Evolutionary conservation across 2,888 invertebrate species (phyloP), one percentile per base, ranked within the genome.

Genomic region (Tethea ocularis): DNA sequence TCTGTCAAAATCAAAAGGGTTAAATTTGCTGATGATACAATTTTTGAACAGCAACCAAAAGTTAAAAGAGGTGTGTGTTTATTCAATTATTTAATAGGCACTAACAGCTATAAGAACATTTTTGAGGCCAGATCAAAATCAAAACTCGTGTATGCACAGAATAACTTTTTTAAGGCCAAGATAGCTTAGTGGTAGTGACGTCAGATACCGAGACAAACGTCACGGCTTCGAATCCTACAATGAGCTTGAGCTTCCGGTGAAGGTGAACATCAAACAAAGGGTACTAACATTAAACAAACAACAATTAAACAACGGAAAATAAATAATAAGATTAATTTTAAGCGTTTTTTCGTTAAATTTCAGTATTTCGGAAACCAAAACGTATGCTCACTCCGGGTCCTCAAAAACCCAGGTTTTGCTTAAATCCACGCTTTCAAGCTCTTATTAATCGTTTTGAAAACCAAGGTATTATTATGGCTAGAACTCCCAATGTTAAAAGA

Each of bases 301-400:
- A 36, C 1, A 36, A 36, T 4, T 15, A 36, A 15, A 15, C 15
- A 38, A 38, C n/a, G n/a, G 10, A 38, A n/a, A n/a, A 5, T 5
- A 10, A n/a, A 38, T n/a, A 38, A n/a, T 15, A 15, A 51, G 17
- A 15, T 20, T 15, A 24, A 36, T 10, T 29, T 29, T 1, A 29
- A 7, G 8, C 10, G 7, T 29, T 29, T 29, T 33, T 33, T 33
- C 11, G 3, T 38, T n/a, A 51, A 52, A 62, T 82, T 81, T 59
- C 78, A 93, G 93, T 92, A 1, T 89, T 84, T 61, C 80, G 91
- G 62, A 93, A 91, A 78, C 93, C 93, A 24, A 92, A 84, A 66
- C 84, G 93, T 46, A 89, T 89, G 87, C 72, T 93, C 1, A 93
- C 93, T 11, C 93, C 93, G 0, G 93, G 93, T 0, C 92, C 91